Percentiles rank a stretch among this genome's conserved stretches.
These are phyloP conservation scores for Yponomeuta malinellus DNA, from an alignment of 2,888 invertebrate genomes.

Conservation along the genomic window DNA sequence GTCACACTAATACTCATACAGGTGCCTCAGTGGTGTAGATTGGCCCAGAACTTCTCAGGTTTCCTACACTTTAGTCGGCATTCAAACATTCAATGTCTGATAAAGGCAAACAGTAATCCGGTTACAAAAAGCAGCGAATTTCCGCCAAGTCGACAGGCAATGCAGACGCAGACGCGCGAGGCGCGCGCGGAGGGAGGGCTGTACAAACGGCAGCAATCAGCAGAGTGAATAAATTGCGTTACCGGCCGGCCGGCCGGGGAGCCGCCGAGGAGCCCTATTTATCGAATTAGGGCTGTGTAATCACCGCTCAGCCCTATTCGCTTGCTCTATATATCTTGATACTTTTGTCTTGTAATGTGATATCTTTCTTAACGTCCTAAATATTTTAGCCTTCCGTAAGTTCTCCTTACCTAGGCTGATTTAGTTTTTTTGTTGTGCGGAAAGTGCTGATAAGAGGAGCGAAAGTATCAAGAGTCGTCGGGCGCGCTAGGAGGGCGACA, in stretches of 20 bases:
- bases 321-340: conserved; percentile 33
- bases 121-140: background rate
- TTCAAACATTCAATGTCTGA: too few species aligned
- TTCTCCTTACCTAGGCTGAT: too few species aligned
- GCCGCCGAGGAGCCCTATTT: conserved; percentile 43
- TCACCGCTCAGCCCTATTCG: conserved; percentile 44
- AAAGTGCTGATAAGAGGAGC: background rate
- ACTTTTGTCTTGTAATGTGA: conserved; percentile 5
- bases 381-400: background rate
- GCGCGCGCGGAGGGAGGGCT: background rate
- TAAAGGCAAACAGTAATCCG: background rate
- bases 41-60: too few species aligned
- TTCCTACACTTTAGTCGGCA: too few species aligned
- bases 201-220: conserved; percentile 59
- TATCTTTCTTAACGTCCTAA: background rate
- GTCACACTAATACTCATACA: too few species aligned
- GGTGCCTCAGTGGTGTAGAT: too few species aligned
- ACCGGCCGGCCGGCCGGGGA: conserved; percentile 26
- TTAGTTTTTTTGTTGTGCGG: background rate
- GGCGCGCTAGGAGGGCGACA: conserved; percentile 11
- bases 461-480: conserved; percentile 4
- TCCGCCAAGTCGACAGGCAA: background rate
- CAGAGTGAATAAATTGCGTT: conserved; percentile 49
- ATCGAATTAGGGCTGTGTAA: conserved; percentile 65
- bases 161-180: too few species aligned